These are phyloP conservation scores for Burhinus bistriatus DNA, from an alignment of 2,113 vertebrate genomes.

Conservation along the genomic window DNA sequence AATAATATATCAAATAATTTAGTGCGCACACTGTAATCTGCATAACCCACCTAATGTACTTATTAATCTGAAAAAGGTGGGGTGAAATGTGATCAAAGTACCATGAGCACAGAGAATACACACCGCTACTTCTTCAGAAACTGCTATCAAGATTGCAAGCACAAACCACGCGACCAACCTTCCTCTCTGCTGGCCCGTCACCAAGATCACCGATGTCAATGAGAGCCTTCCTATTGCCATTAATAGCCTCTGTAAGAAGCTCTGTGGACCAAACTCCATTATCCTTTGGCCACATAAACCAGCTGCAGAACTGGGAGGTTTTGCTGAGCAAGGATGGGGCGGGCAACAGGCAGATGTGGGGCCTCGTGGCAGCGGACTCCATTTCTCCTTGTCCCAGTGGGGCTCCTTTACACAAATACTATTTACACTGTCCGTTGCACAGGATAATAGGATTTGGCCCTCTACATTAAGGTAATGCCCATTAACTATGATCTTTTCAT, in stretches of 20 bases:
- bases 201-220: background rate
- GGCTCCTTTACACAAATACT: constrained; percentile 10
- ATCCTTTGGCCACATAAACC: background rate
- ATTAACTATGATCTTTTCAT: constrained; percentile 61
- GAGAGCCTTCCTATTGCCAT: background rate
- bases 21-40: background rate
- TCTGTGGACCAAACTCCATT: background rate
- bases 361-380: background rate
- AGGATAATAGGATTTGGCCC: constrained; percentile 62
- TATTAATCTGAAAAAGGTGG: constrained; percentile 13
- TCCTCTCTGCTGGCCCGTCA: background rate
- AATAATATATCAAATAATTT: constrained; percentile 34
- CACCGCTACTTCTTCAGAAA: background rate
- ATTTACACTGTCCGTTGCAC: background rate
- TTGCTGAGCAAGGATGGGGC: background rate
- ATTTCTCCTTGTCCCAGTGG: background rate
- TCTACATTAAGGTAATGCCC: constrained; percentile 45
- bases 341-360: background rate
- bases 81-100: background rate
- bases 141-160: background rate
- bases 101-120: background rate
- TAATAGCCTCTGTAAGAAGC: background rate
- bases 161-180: background rate
- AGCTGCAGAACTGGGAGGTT: background rate
- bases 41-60: background rate